phyloP scores from a whole-genome alignment of 2,113 vertebrate genomes.

The Chionomys nivalis region DNA sequence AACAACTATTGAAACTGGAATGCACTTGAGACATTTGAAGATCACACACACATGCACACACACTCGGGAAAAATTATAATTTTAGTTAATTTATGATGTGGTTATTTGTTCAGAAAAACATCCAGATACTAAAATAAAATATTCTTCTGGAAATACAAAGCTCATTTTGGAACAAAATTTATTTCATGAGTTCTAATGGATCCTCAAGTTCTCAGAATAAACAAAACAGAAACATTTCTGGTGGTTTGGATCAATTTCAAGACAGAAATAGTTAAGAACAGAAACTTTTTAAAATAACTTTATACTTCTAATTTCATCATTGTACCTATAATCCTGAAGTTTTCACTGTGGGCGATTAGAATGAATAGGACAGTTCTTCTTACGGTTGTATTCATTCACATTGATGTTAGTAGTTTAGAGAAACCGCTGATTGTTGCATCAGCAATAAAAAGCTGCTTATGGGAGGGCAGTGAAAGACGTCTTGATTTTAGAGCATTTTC shows the following conservation, averaged over 20 bases:
- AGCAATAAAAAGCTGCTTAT: not conserved
- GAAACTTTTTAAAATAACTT: not conserved
- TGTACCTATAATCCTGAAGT: not conserved
- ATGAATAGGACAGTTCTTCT: constrained; percentile 24
- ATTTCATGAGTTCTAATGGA: constrained; percentile 2
- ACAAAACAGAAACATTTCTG: constrained; percentile 36
- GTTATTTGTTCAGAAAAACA: constrained; percentile 43
- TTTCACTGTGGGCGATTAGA: constrained; percentile 32
- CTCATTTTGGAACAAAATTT: not conserved
- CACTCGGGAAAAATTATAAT: not conserved
- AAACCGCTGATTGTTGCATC: not conserved
- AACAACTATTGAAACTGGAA: not conserved
- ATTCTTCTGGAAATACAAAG: not conserved
- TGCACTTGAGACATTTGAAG: not conserved
- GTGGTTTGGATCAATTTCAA: constrained; percentile 32
- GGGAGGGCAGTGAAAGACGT: not conserved
- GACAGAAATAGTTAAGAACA: constrained; percentile 8
- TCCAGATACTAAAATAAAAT: not conserved
- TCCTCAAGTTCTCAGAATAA: constrained; percentile 42
- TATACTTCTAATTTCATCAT: not conserved
- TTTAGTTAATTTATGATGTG: not conserved
- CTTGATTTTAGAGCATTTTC: not conserved
- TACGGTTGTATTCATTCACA: not conserved
- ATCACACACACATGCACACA: too few species aligned
- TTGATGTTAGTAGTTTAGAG: not conserved